A percentile compares a stretch with the other conserved stretches of the same genome.
These are phyloP conservation scores for Gnathonemus longibarbis DNA, from an alignment of 2,113 vertebrate genomes.

Conservation along the genomic window DNA sequence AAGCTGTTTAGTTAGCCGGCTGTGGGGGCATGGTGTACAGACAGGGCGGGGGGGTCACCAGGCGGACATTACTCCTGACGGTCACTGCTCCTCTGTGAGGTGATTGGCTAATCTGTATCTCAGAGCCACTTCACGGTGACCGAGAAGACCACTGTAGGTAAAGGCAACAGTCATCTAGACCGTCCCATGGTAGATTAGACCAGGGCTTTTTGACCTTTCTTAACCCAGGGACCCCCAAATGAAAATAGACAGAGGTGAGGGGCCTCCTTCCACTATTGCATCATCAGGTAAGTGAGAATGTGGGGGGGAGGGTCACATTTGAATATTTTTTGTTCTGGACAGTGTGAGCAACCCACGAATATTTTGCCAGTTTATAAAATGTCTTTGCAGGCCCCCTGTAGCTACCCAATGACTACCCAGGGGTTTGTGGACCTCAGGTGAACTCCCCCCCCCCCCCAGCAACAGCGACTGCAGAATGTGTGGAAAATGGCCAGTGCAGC, in stretches of 20 bases:
- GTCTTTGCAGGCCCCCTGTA: neutral
- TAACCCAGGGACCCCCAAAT: neutral
- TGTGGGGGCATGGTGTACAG: neutral
- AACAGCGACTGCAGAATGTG: neutral
- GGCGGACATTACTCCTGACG: neutral
- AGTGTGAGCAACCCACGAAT: neutral
- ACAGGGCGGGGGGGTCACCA: neutral
- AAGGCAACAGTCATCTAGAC: neutral
- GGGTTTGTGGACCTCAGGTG: neutral
- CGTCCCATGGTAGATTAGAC: neutral
- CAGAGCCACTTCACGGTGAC: neutral
- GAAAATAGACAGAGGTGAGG: neutral
- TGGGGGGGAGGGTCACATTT: too few relatives aligned
- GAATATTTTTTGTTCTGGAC: neutral
- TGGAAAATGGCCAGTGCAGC: neutral
- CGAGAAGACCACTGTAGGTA: neutral
- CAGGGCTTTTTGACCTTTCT: too few relatives aligned
- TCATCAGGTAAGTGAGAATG: neutral
- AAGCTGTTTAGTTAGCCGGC: neutral
- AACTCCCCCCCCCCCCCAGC: neutral
- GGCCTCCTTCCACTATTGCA: neutral
- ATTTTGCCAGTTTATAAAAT: neutral
- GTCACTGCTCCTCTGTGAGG: neutral
- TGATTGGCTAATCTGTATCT: neutral
- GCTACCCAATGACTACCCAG: neutral